Base-by-base conservation (phyloP, 1,140 invertebrate species). In the Neocloeon triangulifer region DNA sequence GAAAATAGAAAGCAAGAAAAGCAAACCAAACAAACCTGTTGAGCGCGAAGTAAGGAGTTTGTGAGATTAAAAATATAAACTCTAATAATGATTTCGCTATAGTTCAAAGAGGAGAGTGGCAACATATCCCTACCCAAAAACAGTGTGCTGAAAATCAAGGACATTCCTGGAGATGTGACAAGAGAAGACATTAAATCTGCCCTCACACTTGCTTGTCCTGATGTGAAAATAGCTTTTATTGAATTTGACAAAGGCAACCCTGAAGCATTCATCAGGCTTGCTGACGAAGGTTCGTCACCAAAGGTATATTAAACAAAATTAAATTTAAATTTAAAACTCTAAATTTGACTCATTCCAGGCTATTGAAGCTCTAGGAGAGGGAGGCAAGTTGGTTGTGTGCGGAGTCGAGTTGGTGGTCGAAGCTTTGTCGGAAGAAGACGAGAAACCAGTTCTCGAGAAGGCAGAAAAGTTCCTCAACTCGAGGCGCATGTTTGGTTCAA, bases 241-340 rank as follows among this genome's bases (percentile, higher is more conserved):
- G 74, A 81, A 41, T 82, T 68, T 44, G 66, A 64, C 37, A 63
- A 62, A 34, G 78, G 77, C 6, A 63, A 81, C 37, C 52, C 59
- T 1, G 61, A 73, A 42, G 78, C 75, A 7, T 72, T 66, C 47
- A 55, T 82, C 8, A 58, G 78, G 26, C 53, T 82, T 13, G 50
- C 61, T 7, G 68, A 69, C 39, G 72, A 74, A 43, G 63, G 76
- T 45, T 47, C 60, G 16, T 80, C 75, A 2, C 9, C 14, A 10
- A 3, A 2, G 3, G 27, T 29, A 29, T 16, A 17, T 29, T n/a
- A n/a, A n/a, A n/a, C n/a, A n/a, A n/a, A n/a, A n/a, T n/a, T n/a
- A n/a, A n/a, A n/a, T n/a, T n/a, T n/a, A n/a, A n/a, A n/a, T n/a
- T n/a, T n/a, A n/a, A n/a, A n/a, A n/a, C n/a, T n/a, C n/a, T n/a